A percentile compares a stretch with the other conserved stretches of the same genome.
Conservation (phyloP, 1,140 invertebrate species). For the Drosophila watanabei region DNA sequence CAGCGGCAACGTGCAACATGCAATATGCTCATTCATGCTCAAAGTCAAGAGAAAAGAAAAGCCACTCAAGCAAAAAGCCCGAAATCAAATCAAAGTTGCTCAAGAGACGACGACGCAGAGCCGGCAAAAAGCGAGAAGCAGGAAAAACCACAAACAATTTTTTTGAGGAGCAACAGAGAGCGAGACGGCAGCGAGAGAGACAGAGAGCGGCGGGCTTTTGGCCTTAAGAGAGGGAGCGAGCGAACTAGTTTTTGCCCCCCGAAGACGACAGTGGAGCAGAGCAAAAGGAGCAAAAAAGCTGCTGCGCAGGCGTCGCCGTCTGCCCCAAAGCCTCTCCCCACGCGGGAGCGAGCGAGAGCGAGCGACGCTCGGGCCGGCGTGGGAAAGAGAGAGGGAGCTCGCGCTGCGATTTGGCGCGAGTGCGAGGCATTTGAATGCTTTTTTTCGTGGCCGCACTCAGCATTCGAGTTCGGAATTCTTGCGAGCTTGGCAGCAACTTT, state of each 20-base stretch:
- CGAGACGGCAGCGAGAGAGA: background rate
- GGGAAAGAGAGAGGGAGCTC: conserved; percentile 34
- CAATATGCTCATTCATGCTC: conserved; percentile 68
- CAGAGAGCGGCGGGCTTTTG: background rate
- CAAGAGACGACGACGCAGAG: conserved; percentile 53
- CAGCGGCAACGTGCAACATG: conserved; percentile 28
- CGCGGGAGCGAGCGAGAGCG: conserved; percentile 54
- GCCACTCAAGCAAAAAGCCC: conserved; percentile 69
- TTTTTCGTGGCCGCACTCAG: conserved; percentile 81
- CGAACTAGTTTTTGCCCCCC: conserved; percentile 34
- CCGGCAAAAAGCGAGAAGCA: conserved; percentile 39
- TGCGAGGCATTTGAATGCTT: conserved; percentile 84
- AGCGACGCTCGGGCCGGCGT: conserved; percentile 41
- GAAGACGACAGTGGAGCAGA: conserved; percentile 21
- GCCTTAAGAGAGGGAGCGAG: conserved; percentile 30
- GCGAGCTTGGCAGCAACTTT: conserved; percentile 84
- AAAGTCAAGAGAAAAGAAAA: conserved; percentile 68
- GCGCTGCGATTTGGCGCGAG: conserved; percentile 75
- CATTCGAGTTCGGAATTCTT: conserved; percentile 86
- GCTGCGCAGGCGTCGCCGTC: conserved; percentile 67
- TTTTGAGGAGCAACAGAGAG: conserved; percentile 27
- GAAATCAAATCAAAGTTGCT: conserved; percentile 78
- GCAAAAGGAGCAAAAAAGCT: conserved; percentile 74
- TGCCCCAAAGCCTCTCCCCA: conserved; percentile 38
- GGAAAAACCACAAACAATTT: conserved; percentile 82